A percentile compares a stretch with the other conserved stretches of the same genome.
phyloP scores from a whole-genome alignment of 2,888 invertebrate genomes.

The Linnaemya tessellans region DNA sequence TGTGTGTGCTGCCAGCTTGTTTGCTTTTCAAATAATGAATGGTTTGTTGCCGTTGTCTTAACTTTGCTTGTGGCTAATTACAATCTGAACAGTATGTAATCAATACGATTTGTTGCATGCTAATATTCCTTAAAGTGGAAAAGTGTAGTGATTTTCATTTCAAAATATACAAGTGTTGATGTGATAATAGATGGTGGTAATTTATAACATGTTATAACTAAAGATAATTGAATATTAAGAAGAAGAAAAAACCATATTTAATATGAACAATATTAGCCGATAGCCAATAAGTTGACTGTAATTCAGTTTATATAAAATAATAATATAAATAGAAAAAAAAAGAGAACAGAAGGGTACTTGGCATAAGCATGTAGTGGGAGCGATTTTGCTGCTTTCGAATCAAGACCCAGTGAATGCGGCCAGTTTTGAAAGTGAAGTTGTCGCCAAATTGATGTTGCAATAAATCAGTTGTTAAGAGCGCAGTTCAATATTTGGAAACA shows the following conservation, averaged over 20 bases:
- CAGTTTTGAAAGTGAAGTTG: no score
- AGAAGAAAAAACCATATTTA: not conserved
- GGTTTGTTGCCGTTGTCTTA: conserved; percentile 70
- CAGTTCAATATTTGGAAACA: no score
- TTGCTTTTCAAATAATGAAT: conserved; percentile 53
- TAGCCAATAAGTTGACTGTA: no score
- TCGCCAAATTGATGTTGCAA: no score
- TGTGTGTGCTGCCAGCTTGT: not conserved
- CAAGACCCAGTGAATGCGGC: no score
- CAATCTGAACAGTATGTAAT: conserved; percentile 71
- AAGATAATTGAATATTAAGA: conserved; percentile 65
- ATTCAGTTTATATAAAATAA: no score
- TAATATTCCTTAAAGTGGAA: conserved; percentile 60
- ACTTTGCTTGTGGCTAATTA: conserved; percentile 73
- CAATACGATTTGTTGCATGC: conserved; percentile 70
- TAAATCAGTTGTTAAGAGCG: no score
- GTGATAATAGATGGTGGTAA: conserved; percentile 71
- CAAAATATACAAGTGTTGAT: conserved; percentile 68
- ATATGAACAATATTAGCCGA: no score
- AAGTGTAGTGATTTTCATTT: conserved; percentile 62
- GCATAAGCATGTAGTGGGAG: no score
- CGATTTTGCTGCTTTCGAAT: no score
- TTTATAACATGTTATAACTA: conserved; percentile 65
- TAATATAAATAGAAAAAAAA: no score
- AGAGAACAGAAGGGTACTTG: no score